These are phyloP conservation scores for Pachyrhynchus sulphureomaculatus DNA, from an alignment of 1,140 invertebrate genomes.

Conservation along the genomic window DNA sequence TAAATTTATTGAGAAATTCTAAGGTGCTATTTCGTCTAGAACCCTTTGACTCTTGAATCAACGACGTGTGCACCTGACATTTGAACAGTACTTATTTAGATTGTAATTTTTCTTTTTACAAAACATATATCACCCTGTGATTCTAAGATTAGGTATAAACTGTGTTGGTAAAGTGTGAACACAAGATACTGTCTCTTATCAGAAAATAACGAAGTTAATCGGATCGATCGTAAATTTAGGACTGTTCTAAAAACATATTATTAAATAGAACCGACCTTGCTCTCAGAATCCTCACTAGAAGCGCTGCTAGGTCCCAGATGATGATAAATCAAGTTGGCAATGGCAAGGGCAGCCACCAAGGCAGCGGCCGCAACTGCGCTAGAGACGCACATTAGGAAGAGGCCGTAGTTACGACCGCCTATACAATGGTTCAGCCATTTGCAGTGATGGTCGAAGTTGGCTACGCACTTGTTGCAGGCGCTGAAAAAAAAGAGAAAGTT, in stretches of 20 bases:
- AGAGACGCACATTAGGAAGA: constrained; percentile 83
- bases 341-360: constrained; percentile 67
- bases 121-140: too few relatives aligned
- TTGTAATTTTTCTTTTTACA: too few relatives aligned
- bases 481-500: constrained; percentile 49
- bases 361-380: constrained; percentile 75
- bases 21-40: too few relatives aligned
- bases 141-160: too few relatives aligned
- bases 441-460: constrained; percentile 92
- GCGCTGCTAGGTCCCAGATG: constrained; percentile 21
- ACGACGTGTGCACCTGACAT: too few relatives aligned
- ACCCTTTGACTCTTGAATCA: too few relatives aligned
- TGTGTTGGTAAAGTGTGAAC: too few relatives aligned
- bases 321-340: constrained; percentile 58
- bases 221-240: neutral
- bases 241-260: neutral
- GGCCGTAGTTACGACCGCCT: constrained; percentile 84
- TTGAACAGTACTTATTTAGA: too few relatives aligned
- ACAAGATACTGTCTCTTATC: too few relatives aligned
- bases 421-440: constrained; percentile 98
- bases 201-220: neutral
- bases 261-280: constrained; percentile 2
- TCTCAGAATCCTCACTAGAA: constrained; percentile 4
- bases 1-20: too few relatives aligned
- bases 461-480: constrained; percentile 95